Evolutionary conservation across 2,888 invertebrate species (phyloP), one percentile per base, ranked within the genome.

Genomic region (Nymphalis c-album): DNA sequence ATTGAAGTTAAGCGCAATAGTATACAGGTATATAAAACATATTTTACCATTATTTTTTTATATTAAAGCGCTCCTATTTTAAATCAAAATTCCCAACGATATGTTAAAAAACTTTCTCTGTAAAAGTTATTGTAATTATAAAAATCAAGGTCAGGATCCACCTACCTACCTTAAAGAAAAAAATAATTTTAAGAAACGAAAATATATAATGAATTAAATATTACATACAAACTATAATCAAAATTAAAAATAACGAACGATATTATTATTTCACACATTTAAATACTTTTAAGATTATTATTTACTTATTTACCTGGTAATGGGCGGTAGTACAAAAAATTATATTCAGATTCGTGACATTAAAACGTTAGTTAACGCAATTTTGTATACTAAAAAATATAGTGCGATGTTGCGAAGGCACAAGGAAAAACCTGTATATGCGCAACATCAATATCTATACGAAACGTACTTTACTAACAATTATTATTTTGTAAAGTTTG

Each of bases 1-100:
- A 96, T 97, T 81, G 97, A 97, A 93, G 98, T 98, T 77, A 96
- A 96, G 89, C 94, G 98, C 84, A 95, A 94, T 81, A 95, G 95
- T 87, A 97, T 97, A 84, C 96, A 97, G 96, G 97, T 97, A 94
- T 93, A 79, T 97, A 94, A 93, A 79, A 68, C 51, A 35, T 22
- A 61, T 35, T 58, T 31, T 48, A 26, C 4, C 4, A 31, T 63
- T 46, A 67, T 67, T 68, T 53, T 65, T 62, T 22, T 48, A 17
- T n/a, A 2, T 17, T 16, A 22, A 48, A 8, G 8, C 7, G 47
- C 40, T 10, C 35, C 5, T 57, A 17, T 57, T 17, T 35, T 35
- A 7, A 17, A 31, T n/a, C 31, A n/a, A 57, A 8, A 3, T 53
- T 26, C 3, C 6, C 2, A 17, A 17, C n/a, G n/a, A 50, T 18